phyloP scores from a whole-genome alignment of 2,888 invertebrate species.

The Dynastes tityus region DNA sequence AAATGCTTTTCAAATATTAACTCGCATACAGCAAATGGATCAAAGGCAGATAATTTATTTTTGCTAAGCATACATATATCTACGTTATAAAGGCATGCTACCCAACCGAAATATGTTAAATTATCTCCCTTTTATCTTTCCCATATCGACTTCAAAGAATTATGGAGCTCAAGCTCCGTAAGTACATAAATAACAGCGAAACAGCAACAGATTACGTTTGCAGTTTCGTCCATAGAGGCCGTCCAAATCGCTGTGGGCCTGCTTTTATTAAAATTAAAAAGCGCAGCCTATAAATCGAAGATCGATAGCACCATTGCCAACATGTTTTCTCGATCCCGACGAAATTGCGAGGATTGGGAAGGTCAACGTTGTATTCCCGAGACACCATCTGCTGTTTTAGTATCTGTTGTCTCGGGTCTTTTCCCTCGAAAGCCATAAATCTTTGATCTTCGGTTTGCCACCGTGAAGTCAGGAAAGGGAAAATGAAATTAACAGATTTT shows the following conservation, averaged over 20 bases:
- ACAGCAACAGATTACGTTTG: neutral
- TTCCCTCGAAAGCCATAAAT: slow-evolving; percentile 19
- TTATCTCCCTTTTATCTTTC: too few relatives aligned
- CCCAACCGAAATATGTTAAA: too few relatives aligned
- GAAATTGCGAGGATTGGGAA: neutral
- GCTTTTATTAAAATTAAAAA: slow-evolving; percentile 26
- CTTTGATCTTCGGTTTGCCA: neutral
- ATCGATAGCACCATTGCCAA: neutral
- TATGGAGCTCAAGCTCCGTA: too few relatives aligned
- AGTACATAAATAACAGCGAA: neutral
- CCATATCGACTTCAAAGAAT: too few relatives aligned
- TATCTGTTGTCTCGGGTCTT: slow-evolving; percentile 3
- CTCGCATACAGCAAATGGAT: too few relatives aligned
- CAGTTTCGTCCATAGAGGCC: neutral
- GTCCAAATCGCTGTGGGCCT: too few relatives aligned
- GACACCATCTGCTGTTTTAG: slow-evolving; percentile 22
- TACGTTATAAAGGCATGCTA: too few relatives aligned
- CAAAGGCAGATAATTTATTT: too few relatives aligned
- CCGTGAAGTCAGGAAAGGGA: neutral
- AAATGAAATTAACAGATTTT: slow-evolving; percentile 13
- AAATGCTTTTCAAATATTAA: too few relatives aligned
- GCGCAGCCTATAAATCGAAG: slow-evolving; percentile 14
- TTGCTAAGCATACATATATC: too few relatives aligned
- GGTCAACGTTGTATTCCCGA: slow-evolving; percentile 16
- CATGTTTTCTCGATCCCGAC: slow-evolving; percentile 7